Percentiles rank a stretch among this genome's conserved stretches.
Evolutionary conservation across 2,113 vertebrate genomes (phyloP).

Genomic region (Ptilonorhynchus violaceus): DNA sequence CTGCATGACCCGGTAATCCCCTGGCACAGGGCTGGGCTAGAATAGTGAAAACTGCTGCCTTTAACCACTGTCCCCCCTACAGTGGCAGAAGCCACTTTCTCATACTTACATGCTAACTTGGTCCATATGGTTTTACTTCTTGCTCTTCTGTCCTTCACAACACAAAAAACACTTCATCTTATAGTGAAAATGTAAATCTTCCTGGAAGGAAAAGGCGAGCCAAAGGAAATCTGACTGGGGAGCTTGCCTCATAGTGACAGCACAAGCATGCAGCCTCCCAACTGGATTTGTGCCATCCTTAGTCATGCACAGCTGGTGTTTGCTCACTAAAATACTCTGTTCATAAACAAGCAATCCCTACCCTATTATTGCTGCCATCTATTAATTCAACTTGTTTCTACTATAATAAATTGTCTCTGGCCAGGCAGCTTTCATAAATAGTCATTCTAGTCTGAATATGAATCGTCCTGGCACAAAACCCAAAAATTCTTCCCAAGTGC

Average conservation of each 20-base stretch:
- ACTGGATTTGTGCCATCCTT: conserved; percentile 70
- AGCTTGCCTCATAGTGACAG: conserved; percentile 25
- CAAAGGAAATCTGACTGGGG: conserved; percentile 36
- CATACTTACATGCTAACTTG: not conserved
- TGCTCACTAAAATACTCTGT: conserved; percentile 71
- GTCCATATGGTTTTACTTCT: not conserved
- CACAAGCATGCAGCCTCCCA: conserved; percentile 39
- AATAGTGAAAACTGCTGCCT: not conserved
- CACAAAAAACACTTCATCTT: not conserved
- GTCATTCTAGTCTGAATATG: conserved; percentile 24
- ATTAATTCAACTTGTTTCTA: conserved; percentile 70
- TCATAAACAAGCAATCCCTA: conserved; percentile 72
- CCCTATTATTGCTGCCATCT: conserved; percentile 62
- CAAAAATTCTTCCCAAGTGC: conserved; percentile 24
- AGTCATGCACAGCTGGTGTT: conserved; percentile 72
- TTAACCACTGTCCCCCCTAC: no score
- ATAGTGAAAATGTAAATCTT: conserved; percentile 35
- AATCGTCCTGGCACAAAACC: conserved; percentile 35
- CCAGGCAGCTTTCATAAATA: conserved; percentile 55
- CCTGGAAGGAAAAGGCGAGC: conserved; percentile 22
- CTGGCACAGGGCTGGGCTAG: not conserved
- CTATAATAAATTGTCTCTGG: conserved; percentile 60
- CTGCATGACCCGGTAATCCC: not conserved
- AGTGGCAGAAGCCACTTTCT: not conserved
- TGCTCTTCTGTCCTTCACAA: not conserved